Percentiles rank a stretch among this genome's conserved stretches.
Conservation (phyloP, 1,140 invertebrate species). For the Cryptotermes secundus region DNA sequence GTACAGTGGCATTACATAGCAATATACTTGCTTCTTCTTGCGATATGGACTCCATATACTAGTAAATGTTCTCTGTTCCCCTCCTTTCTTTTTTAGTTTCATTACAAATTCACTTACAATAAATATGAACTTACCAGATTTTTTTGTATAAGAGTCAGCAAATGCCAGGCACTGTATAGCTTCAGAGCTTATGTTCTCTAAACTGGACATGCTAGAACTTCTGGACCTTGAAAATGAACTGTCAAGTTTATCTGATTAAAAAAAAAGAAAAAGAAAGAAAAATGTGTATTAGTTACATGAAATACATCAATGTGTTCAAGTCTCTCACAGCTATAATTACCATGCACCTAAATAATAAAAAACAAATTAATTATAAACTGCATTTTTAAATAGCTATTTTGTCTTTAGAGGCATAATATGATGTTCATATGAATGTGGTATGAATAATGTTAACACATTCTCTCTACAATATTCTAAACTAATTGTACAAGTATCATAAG, state of each 20-base stretch:
- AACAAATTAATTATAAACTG: neutral
- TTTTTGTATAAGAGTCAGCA: slow-evolving; percentile 92
- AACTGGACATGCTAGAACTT: slow-evolving; percentile 94
- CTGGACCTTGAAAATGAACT: slow-evolving; percentile 93
- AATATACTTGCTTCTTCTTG: no score
- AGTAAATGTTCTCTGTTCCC: no score
- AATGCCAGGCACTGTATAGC: slow-evolving; percentile 94
- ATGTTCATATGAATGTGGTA: neutral
- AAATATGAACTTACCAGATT: slow-evolving; percentile 67
- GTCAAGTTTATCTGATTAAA: slow-evolving; percentile 85
- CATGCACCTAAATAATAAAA: neutral
- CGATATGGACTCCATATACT: no score
- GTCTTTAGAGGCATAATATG: neutral
- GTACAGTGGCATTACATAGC: no score
- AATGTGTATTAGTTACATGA: neutral
- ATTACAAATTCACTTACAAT: no score
- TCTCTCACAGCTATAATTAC: neutral
- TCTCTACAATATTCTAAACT: neutral
- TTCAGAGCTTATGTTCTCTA: slow-evolving; percentile 95
- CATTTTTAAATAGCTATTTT: neutral
- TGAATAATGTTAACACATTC: neutral
- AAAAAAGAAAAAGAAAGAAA: slow-evolving; percentile 22
- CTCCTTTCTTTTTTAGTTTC: no score
- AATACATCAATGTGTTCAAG: neutral
- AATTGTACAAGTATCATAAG: neutral